phyloP scores from a whole-genome alignment of 1,140 invertebrate species.

The Sycobia sp. region DNA sequence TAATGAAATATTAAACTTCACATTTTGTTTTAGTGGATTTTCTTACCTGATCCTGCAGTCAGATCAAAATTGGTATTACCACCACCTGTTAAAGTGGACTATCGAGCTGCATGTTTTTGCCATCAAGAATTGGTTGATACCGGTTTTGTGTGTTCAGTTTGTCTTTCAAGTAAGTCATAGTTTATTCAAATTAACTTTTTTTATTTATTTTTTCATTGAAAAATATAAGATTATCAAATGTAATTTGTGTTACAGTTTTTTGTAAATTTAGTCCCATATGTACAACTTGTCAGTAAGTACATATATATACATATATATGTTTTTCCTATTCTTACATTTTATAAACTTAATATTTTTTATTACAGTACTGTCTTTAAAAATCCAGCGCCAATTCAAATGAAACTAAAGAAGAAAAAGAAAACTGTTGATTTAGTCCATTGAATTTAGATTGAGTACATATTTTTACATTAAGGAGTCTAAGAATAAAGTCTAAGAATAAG shows the following conservation, averaged over 20 bases:
- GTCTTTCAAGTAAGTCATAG: slow-evolving; percentile 82
- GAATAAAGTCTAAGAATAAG: no score
- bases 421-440: slow-evolving; percentile 50
- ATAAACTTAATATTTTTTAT: slow-evolving; percentile 52
- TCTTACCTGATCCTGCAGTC: slow-evolving; percentile 81
- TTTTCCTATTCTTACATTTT: slow-evolving; percentile 2
- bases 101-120: slow-evolving; percentile 96
- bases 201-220: background rate
- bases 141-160: slow-evolving; percentile 97
- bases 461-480: no score
- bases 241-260: slow-evolving; percentile 79
- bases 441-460: slow-evolving; percentile 20
- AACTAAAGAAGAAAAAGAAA: slow-evolving; percentile 76
- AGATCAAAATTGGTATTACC: slow-evolving; percentile 86
- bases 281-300: slow-evolving; percentile 93
- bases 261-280: slow-evolving; percentile 98
- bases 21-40: slow-evolving; percentile 79
- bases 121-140: slow-evolving; percentile 95
- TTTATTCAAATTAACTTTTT: background rate
- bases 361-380: slow-evolving; percentile 84
- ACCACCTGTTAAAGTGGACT: slow-evolving; percentile 89
- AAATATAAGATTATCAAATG: background rate
- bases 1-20: no score
- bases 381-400: slow-evolving; percentile 71
- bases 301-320: background rate